A percentile compares a stretch with the other conserved stretches of the same genome.
Conservation (phyloP, 2,113 vertebrate genomes). For the Sardina pilchardus region DNA sequence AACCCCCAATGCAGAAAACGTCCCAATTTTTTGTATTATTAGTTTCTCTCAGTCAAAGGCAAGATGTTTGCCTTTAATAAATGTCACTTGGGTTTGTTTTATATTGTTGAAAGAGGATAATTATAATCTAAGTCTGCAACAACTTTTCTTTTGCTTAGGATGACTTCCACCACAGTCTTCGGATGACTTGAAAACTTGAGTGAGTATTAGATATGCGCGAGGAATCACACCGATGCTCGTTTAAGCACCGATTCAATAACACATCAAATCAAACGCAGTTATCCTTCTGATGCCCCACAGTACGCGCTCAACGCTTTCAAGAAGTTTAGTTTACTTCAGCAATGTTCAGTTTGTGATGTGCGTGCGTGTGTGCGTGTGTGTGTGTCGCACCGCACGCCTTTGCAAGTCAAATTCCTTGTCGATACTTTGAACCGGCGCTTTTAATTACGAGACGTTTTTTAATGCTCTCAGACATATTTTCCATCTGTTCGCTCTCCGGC, state of each 20-base stretch:
- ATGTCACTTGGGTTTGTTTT: slow-evolving; percentile 32
- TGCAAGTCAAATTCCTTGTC: neutral
- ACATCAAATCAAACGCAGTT: neutral
- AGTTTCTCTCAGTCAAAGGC: slow-evolving; percentile 30
- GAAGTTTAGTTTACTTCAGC: neutral
- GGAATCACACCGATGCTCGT: neutral
- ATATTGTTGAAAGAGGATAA: slow-evolving; percentile 38
- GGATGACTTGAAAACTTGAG: neutral
- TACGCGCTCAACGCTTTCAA: neutral
- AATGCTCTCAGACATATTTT: slow-evolving; percentile 46
- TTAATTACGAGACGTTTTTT: neutral
- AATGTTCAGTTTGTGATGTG: too few relatives aligned
- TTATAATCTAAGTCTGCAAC: slow-evolving; percentile 31
- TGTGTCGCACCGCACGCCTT: neutral
- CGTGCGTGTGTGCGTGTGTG: too few relatives aligned
- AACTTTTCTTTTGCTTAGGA: neutral
- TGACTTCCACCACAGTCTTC: neutral
- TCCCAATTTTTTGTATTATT: slow-evolving; percentile 28
- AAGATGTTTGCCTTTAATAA: slow-evolving; percentile 36
- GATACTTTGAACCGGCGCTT: neutral
- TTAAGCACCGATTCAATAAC: neutral
- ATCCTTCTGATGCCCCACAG: neutral
- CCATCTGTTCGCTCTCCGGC: slow-evolving; percentile 52
- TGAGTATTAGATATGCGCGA: neutral
- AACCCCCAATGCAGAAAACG: neutral